A percentile compares a stretch with the other conserved stretches of the same genome.
Evolutionary conservation across 2,888 invertebrate species (phyloP).

Genomic region (Ecdyonurus torrentis): DNA sequence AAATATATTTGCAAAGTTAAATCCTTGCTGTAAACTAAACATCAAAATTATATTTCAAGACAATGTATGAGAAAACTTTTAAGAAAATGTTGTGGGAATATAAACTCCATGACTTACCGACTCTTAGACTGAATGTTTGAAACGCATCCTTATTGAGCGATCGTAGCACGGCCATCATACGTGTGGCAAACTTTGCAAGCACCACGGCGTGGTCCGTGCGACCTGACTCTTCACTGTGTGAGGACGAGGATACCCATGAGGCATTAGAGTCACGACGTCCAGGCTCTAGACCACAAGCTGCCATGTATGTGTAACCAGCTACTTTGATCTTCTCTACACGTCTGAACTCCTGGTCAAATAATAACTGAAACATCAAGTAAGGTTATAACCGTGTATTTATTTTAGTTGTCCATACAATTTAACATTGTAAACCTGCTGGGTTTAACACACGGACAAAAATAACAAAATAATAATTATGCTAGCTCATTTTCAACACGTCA

Average conservation of each 20-base stretch:
- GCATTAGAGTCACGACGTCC: conserved; percentile 41
- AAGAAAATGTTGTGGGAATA: too few relatives aligned
- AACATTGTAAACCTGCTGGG: too few relatives aligned
- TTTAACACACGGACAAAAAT: background rate
- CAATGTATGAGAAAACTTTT: too few relatives aligned
- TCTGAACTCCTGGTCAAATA: conserved; percentile 40
- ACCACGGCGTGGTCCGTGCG: conserved; percentile 24
- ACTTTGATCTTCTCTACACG: conserved; percentile 92
- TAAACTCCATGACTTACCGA: too few relatives aligned
- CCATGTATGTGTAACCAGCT: conserved; percentile 95
- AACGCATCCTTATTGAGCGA: conserved; percentile 37
- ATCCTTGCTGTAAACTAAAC: too few relatives aligned
- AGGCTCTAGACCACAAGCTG: conserved; percentile 78
- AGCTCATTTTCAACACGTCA: background rate
- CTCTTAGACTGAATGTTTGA: conserved; percentile 43
- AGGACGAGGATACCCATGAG: conserved; percentile 18
- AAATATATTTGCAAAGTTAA: too few relatives aligned
- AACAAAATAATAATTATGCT: background rate
- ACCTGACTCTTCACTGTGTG: conserved; percentile 19
- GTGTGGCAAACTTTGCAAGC: conserved; percentile 54
- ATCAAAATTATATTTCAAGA: too few relatives aligned
- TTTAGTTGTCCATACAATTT: too few relatives aligned
- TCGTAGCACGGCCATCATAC: conserved; percentile 48
- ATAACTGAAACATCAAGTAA: conserved; percentile 36
- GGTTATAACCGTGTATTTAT: too few relatives aligned